Evolutionary conservation across 1,140 invertebrate genomes (phyloP).

Genomic region (Scaptomyza montana): DNA sequence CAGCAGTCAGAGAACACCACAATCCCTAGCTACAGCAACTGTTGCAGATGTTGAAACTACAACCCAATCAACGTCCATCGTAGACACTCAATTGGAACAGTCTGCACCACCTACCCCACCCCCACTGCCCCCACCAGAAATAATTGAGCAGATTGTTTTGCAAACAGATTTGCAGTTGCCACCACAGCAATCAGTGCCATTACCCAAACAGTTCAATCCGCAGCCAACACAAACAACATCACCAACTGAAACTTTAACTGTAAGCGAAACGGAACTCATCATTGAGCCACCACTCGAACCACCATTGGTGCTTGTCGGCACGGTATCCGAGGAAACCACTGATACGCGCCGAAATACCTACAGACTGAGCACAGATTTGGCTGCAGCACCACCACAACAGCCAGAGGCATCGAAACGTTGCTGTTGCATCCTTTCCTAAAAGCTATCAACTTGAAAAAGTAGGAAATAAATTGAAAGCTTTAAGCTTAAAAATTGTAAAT

Average conservation of each 20-base stretch:
- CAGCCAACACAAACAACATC: conserved; percentile 1
- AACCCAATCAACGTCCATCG: not conserved
- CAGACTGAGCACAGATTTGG: conserved; percentile 37
- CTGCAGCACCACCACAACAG: conserved; percentile 1
- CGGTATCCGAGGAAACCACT: conserved; percentile 17
- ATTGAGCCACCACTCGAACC: not conserved
- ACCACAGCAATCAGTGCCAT: not conserved
- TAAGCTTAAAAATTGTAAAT: not conserved
- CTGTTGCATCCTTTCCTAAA: conserved; percentile 28
- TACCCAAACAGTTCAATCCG: not conserved
- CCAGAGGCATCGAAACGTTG: conserved; percentile 21
- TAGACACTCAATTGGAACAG: not conserved
- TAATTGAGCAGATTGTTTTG: not conserved
- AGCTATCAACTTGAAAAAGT: no score
- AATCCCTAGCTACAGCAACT: not conserved
- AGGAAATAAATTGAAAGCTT: no score
- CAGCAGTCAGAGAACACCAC: not conserved
- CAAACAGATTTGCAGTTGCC: not conserved
- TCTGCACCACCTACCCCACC: not conserved
- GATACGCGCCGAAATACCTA: conserved; percentile 28
- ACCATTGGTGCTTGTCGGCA: conserved; percentile 20
- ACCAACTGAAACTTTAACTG: not conserved
- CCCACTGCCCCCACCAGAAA: not conserved
- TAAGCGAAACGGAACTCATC: conserved; percentile 14
- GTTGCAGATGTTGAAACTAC: not conserved